Percentiles rank a stretch among this genome's conserved stretches.
Evolutionary conservation across 2,113 vertebrate species (phyloP).

Genomic region (Corvus cornix): DNA sequence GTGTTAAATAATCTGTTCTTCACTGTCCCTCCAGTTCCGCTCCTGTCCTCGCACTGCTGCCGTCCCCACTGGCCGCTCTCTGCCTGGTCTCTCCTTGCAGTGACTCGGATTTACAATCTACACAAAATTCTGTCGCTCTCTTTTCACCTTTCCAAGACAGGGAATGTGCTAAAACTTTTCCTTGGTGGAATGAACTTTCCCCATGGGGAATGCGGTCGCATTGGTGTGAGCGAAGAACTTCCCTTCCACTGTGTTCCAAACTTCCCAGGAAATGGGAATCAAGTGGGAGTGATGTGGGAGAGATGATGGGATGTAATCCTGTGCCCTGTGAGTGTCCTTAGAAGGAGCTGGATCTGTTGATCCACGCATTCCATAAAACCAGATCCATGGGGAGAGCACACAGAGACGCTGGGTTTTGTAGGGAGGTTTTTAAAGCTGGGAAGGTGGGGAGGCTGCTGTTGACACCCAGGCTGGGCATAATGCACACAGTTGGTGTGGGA

Average conservation of each 20-base stretch:
- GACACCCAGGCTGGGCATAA: not conserved
- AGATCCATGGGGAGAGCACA: not conserved
- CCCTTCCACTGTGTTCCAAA: accelerated
- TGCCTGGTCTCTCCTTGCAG: not conserved
- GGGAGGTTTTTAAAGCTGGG: not conserved
- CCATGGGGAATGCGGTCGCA: accelerated
- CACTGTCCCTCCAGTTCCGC: not conserved
- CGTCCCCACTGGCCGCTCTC: not conserved
- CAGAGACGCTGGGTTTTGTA: not conserved
- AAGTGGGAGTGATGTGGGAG: not conserved
- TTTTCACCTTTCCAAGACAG: not conserved
- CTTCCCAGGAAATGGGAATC: not conserved
- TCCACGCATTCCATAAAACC: accelerated
- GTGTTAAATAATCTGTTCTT: not conserved
- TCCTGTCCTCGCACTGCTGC: not conserved
- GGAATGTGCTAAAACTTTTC: not conserved
- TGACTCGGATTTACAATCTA: not conserved
- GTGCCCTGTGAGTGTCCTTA: not conserved
- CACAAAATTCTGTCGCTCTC: not conserved
- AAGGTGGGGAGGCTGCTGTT: not conserved
- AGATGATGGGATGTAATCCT: not conserved
- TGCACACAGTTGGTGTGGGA: not conserved
- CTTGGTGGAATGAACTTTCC: not conserved
- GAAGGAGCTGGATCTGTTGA: not conserved
- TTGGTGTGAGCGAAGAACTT: not conserved